Conservation (phyloP, 1,140 invertebrate species). For the Neomicropteryx cornuta region DNA sequence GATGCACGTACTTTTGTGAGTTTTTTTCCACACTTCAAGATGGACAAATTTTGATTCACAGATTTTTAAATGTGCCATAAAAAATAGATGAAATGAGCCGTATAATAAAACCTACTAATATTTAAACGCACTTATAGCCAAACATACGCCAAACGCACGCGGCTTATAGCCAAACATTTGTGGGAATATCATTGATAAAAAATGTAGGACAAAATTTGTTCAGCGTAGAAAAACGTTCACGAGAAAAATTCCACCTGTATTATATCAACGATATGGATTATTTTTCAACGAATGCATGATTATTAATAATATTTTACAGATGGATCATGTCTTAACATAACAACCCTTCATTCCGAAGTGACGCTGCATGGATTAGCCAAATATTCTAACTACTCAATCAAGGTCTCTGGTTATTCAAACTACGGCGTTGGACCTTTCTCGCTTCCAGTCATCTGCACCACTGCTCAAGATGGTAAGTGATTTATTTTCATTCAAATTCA, state of each 20-base stretch:
- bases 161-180: too few relatives aligned
- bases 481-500: neutral
- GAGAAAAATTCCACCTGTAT: too few relatives aligned
- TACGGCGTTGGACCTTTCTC: constrained; percentile 74
- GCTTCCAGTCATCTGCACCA: constrained; percentile 62
- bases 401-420: constrained; percentile 72
- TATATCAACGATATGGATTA: too few relatives aligned
- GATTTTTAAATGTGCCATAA: too few relatives aligned
- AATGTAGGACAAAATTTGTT: too few relatives aligned
- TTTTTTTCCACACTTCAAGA: too few relatives aligned
- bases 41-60: too few relatives aligned
- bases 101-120: neutral
- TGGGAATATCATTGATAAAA: too few relatives aligned
- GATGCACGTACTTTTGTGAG: too few relatives aligned
- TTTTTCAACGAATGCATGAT: neutral
- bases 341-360: constrained; percentile 46
- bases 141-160: too few relatives aligned
- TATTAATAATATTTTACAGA: constrained; percentile 21
- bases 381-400: constrained; percentile 73
- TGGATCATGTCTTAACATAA: constrained; percentile 29
- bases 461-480: constrained; percentile 62
- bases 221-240: too few relatives aligned
- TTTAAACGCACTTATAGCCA: too few relatives aligned
- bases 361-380: constrained; percentile 64
- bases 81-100: neutral